Conservation (phyloP, 2,797 vertebrate genomes). For the Calcarius lapponicus region DNA sequence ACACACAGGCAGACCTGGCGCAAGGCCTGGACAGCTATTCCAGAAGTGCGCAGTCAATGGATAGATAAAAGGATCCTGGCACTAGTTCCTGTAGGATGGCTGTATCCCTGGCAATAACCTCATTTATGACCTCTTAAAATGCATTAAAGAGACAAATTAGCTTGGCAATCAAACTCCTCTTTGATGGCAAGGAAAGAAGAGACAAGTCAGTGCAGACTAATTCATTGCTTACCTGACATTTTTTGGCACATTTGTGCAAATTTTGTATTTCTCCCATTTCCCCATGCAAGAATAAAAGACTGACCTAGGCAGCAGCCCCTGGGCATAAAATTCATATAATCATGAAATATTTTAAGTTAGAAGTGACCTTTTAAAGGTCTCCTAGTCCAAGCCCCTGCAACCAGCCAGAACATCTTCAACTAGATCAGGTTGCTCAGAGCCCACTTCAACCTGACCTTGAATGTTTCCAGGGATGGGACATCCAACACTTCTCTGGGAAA, state of each 20-base stretch:
- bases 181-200: neutral
- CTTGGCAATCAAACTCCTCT: conserved; percentile 13
- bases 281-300: neutral
- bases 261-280: neutral
- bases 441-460: neutral
- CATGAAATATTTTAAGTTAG: neutral
- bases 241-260: neutral
- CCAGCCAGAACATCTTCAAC: neutral
- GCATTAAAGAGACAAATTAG: conserved; percentile 39
- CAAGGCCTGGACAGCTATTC: conserved; percentile 21
- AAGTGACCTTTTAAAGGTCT: neutral
- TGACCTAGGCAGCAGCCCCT: neutral
- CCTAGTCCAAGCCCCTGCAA: rapidly evolving
- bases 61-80: conserved; percentile 35
- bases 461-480: neutral
- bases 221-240: neutral
- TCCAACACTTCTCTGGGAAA: neutral
- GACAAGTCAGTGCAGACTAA: neutral
- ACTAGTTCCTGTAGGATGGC: neutral
- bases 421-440: neutral
- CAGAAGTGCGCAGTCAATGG: neutral
- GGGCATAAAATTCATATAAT: neutral
- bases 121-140: conserved; percentile 32
- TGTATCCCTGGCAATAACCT: neutral
- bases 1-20: neutral